phyloP scores from a whole-genome alignment of 2,113 vertebrate genomes.

The Caretta caretta region DNA sequence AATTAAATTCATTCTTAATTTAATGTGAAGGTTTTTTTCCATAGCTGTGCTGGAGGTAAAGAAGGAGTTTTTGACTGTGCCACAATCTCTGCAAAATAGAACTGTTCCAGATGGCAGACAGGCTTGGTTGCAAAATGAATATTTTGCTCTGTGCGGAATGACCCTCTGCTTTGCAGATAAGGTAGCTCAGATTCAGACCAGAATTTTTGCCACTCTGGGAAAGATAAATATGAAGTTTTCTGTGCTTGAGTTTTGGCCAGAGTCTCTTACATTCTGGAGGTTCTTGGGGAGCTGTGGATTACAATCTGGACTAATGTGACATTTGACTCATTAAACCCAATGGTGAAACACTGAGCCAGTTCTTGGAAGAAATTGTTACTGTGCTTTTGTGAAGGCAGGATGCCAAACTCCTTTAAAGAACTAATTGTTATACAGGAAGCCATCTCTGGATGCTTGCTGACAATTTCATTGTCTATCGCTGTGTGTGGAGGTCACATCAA shows the following conservation, averaged over 20 bases:
- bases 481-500: background rate
- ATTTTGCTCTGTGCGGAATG: background rate
- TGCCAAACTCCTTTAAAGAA: background rate
- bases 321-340: background rate
- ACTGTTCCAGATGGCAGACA: background rate
- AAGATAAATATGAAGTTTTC: background rate
- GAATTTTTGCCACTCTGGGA: background rate
- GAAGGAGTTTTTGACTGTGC: background rate
- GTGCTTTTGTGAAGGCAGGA: background rate
- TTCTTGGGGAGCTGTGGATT: background rate
- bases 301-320: background rate
- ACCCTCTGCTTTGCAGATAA: background rate
- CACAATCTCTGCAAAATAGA: background rate
- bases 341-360: background rate
- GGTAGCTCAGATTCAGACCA: background rate
- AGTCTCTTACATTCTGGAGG: background rate
- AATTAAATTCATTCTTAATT: background rate
- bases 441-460: fast-evolving
- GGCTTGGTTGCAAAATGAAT: background rate
- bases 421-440: background rate
- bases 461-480: background rate
- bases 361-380: background rate
- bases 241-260: background rate
- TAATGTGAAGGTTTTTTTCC: background rate
- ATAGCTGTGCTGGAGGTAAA: background rate